A percentile compares a stretch with the other conserved stretches of the same genome.
Evolutionary conservation across 2,797 vertebrate genomes (phyloP).

Genomic region (Notoglanidium macrostoma): DNA sequence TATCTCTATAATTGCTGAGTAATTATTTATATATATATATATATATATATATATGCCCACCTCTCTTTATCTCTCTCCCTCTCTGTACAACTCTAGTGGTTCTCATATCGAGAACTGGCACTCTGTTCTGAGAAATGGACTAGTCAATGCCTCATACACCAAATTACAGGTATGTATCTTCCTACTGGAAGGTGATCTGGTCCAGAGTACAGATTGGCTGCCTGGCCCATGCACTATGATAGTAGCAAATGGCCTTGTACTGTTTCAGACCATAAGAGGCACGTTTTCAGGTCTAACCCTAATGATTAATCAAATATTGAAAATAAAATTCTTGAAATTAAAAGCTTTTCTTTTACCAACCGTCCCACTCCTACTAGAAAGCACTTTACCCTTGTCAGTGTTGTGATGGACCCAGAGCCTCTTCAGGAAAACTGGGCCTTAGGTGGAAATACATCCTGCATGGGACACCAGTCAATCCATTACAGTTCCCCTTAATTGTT

Average conservation of each 20-base stretch:
- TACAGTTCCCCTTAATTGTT: background rate
- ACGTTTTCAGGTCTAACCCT: background rate
- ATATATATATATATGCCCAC: background rate
- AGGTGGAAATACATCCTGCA: background rate
- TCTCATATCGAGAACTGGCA: slow-evolving; percentile 99
- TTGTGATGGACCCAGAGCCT: background rate
- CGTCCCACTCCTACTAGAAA: background rate
- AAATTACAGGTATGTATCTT: slow-evolving; percentile 91
- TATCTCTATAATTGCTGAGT: background rate
- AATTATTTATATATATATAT: background rate
- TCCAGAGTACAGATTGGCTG: slow-evolving; percentile 61
- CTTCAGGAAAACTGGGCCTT: background rate
- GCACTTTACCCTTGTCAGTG: background rate
- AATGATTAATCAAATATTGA: background rate
- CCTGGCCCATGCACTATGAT: slow-evolving; percentile 74
- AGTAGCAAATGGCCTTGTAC: slow-evolving; percentile 73
- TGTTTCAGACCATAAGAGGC: slow-evolving; percentile 42
- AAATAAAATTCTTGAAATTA: background rate
- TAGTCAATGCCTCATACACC: slow-evolving; percentile 99
- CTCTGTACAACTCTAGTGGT: slow-evolving; percentile 82
- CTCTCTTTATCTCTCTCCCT: slow-evolving; percentile 36
- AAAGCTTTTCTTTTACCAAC: slow-evolving; percentile 48
- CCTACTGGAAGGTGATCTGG: slow-evolving; percentile 44
- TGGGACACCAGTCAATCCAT: background rate
- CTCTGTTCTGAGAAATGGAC: slow-evolving; percentile 98